A percentile compares a stretch with the other conserved stretches of the same genome.
Evolutionary conservation across 2,113 vertebrate genomes (phyloP).

Genomic region (Setophaga coronata): DNA sequence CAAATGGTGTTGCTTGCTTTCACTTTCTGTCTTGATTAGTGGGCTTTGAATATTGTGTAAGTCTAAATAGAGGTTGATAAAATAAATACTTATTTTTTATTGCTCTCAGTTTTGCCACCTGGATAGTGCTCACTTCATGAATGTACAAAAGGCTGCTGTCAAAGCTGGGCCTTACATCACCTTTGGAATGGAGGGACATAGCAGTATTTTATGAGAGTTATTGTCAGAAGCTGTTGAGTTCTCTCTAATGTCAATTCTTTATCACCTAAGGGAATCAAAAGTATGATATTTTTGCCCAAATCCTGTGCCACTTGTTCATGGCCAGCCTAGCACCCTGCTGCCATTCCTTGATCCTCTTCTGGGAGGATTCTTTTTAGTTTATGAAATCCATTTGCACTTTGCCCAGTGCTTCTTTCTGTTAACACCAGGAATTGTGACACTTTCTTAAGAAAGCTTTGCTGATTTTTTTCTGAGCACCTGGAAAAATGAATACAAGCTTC

Average conservation of each 20-base stretch:
- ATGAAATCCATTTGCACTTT: not conserved
- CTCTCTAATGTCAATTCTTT: not conserved
- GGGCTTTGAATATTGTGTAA: not conserved
- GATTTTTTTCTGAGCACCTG: conserved; percentile 52
- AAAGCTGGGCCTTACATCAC: not conserved
- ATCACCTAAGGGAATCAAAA: not conserved
- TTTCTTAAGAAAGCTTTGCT: conserved; percentile 45
- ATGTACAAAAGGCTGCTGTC: not conserved
- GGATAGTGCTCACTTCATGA: not conserved
- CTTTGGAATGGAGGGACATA: not conserved
- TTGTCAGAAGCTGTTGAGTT: not conserved
- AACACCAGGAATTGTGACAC: not conserved
- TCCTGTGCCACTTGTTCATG: not conserved
- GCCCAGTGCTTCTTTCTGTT: not conserved
- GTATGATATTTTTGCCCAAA: not conserved
- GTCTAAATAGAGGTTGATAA: not conserved
- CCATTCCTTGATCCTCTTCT: not conserved
- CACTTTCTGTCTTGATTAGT: not conserved
- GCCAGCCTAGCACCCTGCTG: not conserved
- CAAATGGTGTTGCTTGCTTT: not conserved
- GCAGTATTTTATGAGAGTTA: not conserved
- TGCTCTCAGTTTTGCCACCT: not conserved
- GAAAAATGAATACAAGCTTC: conserved; percentile 53
- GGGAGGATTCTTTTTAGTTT: not conserved
- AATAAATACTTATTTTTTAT: not conserved